Evolutionary conservation across 2,113 vertebrate species (phyloP), one percentile per base, ranked within the genome.

Genomic region (Chaenocephalus aceratus): DNA sequence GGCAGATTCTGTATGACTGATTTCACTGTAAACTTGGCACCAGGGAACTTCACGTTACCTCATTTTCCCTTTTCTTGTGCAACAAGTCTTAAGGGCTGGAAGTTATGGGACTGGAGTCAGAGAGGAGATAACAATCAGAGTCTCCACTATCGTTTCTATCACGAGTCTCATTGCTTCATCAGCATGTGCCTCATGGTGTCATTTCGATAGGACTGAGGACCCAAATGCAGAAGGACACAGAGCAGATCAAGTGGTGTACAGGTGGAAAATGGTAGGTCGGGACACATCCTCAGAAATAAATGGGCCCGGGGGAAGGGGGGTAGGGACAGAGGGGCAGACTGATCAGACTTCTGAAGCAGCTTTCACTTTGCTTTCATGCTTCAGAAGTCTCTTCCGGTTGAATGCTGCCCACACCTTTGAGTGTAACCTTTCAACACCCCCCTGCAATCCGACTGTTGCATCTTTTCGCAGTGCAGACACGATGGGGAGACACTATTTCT

Each of bases 81-180:
- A 71, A 34, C 13, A 60, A 75, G 34, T 82, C 21, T 46, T 52
- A 51, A 56, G 51, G 56, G 57, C 71, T 60, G 58, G 61, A 52
- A 70, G 34, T 77, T 72, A 80, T 66, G 67, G 60, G 63, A 79
- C 49, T 51, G 23, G 54, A 59, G 36, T 56, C n/a, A 45, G 52
- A 53, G 3, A 65, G 1, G 3, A 63, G 65, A 85, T 46, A 61
- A 82, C 18, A 73, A 76, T 60, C 58, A 41, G 18, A 46, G 14
- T 75, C 62, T 77, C 41, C 15, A n/a, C 44, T 58, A 41, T 62
- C 5, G 11, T 46, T 74, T 64, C 30, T 54, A 61, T 59, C 69
- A 34, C 59, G 64, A 79, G 70, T 69, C 66, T 85, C 62, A 44
- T 21, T 57, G 30, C 30, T 30, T 30, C n/a, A 53, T 78, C 85